Base-by-base conservation (phyloP, 2,888 invertebrate species). In the Scaptomyza tumidula region DNA sequence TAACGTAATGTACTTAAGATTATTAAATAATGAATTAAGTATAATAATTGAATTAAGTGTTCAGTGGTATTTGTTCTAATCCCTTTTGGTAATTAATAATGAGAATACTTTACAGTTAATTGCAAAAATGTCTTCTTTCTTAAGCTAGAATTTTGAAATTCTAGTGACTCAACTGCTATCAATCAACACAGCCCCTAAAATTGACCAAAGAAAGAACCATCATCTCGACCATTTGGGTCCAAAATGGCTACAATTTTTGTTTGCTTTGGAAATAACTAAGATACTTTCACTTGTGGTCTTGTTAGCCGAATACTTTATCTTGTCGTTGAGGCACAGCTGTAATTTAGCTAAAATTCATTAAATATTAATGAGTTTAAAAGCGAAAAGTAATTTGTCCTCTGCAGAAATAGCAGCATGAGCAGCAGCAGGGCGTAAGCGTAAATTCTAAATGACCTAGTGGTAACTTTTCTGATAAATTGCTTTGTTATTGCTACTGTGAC, bases 361-460 rank as follows among this genome's bases (percentile, higher is more conserved):
- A 87, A 79, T 69, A 77, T 88, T 89, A 89, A 85, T 79, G 88
- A 79, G 68, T 55, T 77, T 75, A 70, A 79, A 66, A 85, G 86
- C 73, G 70, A 57, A 44, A 35, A 65, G 59, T 78, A 71, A 88
- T 86, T 83, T 83, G 81, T 83, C 66, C 61, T 58, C 9, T 10
- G 41, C 41, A 4, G 16, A 13, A 50, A 50, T 39, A 63, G 41
- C 29, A n/a, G n/a, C n/a, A n/a, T n/a, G n/a, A n/a, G n/a, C n/a
- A n/a, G n/a, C n/a, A n/a, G n/a, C n/a, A n/a, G n/a, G n/a, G n/a
- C n/a, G 35, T 10, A 45, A 68, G 48, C 31, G 68, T 50, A 59
- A 53, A 56, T 56, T 72, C 35, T 5, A 59, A 54, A 66, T 68
- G 65, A 60, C 52, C 49, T 54, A 39, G 24, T 54, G 37, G 24